A percentile compares a stretch with the other conserved stretches of the same genome.
These are phyloP conservation scores for Argyrosomus regius DNA, from an alignment of 2,797 vertebrate genomes.

Conservation along the genomic window DNA sequence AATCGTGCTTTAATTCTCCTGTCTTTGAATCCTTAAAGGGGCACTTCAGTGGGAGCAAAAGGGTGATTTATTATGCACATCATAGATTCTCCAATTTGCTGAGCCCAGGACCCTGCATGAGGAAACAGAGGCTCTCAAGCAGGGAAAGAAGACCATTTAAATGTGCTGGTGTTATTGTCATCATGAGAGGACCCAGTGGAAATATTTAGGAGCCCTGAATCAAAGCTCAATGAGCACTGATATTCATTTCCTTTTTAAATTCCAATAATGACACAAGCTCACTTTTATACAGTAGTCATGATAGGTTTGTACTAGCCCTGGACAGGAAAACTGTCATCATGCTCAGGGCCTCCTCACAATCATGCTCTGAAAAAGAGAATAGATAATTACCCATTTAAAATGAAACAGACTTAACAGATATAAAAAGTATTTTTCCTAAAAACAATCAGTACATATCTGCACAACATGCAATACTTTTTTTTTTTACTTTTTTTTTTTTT, in stretches of 20 bases:
- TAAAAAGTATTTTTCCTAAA: neutral
- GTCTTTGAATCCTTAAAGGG: conserved; percentile 57
- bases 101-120: conserved; percentile 23
- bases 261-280: neutral
- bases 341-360: too few relatives aligned
- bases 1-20: conserved; percentile 61
- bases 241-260: neutral
- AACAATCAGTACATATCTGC: neutral
- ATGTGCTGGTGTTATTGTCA: conserved; percentile 19
- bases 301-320: neutral
- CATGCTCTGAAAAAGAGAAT: neutral
- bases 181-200: conserved; percentile 13
- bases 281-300: neutral
- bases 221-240: conserved; percentile 3
- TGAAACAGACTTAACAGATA: too few relatives aligned
- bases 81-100: conserved; percentile 45
- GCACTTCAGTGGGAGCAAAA: conserved; percentile 56
- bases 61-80: conserved; percentile 60
- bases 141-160: conserved; percentile 2
- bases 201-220: conserved; percentile 11
- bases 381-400: neutral
- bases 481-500: too few relatives aligned
- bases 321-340: neutral
- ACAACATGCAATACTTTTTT: too few relatives aligned
- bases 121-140: conserved; percentile 12